Base-by-base conservation (phyloP, 1,140 invertebrate species). In the Musca vetustissima region DNA sequence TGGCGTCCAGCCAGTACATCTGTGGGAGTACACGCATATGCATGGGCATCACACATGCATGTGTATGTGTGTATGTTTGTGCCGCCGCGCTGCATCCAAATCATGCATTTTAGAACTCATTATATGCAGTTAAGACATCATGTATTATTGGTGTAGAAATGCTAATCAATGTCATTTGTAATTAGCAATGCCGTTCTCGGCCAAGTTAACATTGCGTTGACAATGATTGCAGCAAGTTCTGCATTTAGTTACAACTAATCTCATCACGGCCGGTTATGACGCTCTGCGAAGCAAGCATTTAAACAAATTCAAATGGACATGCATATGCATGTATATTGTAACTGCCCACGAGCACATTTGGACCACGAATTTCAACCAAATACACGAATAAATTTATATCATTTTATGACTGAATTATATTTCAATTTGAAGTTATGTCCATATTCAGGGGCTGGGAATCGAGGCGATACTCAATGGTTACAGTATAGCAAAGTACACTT, bases 111-210 rank as follows among this genome's bases (percentile, higher is more conserved):
- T 22, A 57, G 53, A 57, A 36, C 66, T 52, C 67, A 50, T 64
- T 68, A 64, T 48, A n/a, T 52, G 67, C 36, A 49, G 66, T 69
- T 69, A 69, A 69, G 67, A 69, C 67, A 66, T 69, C 47, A 47
- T 57, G 28, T 67, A 59, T 59, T 67, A 57, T 67, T 64, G 67
- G 57, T 50, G 67, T 61, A 57, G 55, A 69, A 69, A 64, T 64
- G 71, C 70, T 73, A 77, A 79, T 79, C 77, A 79, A 57, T 79
- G 77, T 79, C 77, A 79, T 70, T 72, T 73, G 72, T 72, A 77
- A 79, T 79, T 79, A 79, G 74, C 70, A 64, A 52, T 52, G 48
- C 49, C 28, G 55, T 69, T 57, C 66, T 21, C 36, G 4, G 36
- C 36, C 32, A 61, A 32, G 32, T 61, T 61, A 61, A 61, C 28